Evolutionary conservation across 2,888 invertebrate species (phyloP).

Genomic region (Onchidella celtica): DNA sequence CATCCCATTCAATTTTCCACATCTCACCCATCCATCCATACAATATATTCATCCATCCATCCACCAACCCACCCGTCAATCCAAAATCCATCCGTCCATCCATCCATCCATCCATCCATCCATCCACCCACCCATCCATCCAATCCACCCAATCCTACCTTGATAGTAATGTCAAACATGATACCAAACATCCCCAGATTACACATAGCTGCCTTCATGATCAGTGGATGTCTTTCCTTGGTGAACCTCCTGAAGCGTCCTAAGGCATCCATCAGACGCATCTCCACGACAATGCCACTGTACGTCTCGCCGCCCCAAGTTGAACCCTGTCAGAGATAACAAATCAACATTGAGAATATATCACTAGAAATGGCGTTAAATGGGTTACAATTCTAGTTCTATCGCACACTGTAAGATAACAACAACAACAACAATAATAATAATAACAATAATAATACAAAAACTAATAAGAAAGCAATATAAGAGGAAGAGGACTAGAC

Average conservation of each 20-base stretch:
- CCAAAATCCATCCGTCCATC: neutral
- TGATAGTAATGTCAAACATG: conserved; percentile 60
- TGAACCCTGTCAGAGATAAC: conserved; percentile 53
- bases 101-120: neutral
- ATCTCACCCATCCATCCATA: neutral
- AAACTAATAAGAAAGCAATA: no score
- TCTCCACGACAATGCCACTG: conserved; percentile 57
- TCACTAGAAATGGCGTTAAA: no score
- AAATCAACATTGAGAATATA: no score
- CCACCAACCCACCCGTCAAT: neutral
- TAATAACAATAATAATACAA: no score
- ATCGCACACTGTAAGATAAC: no score
- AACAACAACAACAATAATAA: no score
- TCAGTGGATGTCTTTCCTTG: conserved; percentile 51
- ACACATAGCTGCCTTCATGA: conserved; percentile 56
- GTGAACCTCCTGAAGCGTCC: conserved; percentile 55
- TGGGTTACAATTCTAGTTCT: no score
- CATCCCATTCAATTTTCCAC: neutral
- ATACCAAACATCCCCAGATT: conserved; percentile 61
- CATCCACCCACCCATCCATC: neutral
- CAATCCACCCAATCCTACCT: conserved; percentile 39
- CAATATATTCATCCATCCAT: neutral
- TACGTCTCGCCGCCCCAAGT: conserved; percentile 53
- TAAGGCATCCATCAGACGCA: conserved; percentile 54
- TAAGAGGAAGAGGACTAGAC: no score